Percentiles rank a stretch among this genome's conserved stretches.
Evolutionary conservation across 2,888 invertebrate species (phyloP).

Genomic region (Hydrotaea diabolus): DNA sequence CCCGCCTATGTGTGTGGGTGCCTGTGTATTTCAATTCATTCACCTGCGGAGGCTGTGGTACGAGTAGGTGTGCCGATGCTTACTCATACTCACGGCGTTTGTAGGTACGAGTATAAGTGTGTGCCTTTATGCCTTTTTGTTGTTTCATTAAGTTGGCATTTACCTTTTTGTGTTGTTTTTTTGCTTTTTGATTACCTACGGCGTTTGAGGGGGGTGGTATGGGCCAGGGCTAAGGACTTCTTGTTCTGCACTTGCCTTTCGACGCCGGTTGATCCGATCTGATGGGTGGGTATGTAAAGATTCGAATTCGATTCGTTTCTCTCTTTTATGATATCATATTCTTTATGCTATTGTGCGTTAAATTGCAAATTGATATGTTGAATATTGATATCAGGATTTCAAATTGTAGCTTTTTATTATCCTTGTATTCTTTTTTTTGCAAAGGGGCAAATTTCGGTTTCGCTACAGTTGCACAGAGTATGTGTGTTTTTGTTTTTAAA

Average conservation of each 20-base stretch:
- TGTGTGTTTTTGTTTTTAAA: conserved; percentile 16
- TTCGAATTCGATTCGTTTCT: neutral
- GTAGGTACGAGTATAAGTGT: no score
- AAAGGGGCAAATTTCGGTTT: neutral
- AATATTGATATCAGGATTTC: conserved; percentile 29
- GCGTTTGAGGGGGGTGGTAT: conserved; percentile 1
- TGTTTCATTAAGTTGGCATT: conserved; percentile 5
- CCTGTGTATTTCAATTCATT: neutral
- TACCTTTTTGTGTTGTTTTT: neutral
- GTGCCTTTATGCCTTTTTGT: neutral
- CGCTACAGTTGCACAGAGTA: neutral
- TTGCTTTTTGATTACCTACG: neutral
- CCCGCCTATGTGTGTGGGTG: neutral
- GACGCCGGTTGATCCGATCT: neutral
- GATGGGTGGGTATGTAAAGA: neutral
- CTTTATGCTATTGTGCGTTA: conserved; percentile 35
- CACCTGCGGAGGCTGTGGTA: neutral
- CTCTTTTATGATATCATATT: conserved; percentile 4
- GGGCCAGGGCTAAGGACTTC: conserved; percentile 12
- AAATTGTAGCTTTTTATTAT: conserved; percentile 4
- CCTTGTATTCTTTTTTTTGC: neutral
- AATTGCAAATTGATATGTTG: conserved; percentile 56
- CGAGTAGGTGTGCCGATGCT: neutral
- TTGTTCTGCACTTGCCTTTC: neutral
- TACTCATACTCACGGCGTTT: neutral